Percentiles rank a stretch among this genome's conserved stretches.
These are phyloP conservation scores for Cyclina sinensis DNA, from an alignment of 1,140 invertebrate genomes.

Conservation along the genomic window DNA sequence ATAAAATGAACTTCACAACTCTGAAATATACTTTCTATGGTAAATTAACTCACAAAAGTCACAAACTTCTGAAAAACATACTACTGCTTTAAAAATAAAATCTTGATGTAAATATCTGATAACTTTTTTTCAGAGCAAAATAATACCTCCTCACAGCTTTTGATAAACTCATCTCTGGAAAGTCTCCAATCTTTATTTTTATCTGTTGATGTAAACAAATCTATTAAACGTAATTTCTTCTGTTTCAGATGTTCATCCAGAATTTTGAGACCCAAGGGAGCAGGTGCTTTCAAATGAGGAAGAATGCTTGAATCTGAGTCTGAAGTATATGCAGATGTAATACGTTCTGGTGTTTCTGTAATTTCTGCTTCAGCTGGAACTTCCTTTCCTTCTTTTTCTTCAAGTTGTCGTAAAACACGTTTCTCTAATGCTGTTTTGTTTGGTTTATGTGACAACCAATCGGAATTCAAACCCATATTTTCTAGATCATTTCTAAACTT, in stretches of 20 bases:
- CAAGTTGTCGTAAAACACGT: slow-evolving; percentile 75
- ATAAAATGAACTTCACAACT: too few relatives aligned
- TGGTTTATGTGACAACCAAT: slow-evolving; percentile 80
- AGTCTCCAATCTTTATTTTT: slow-evolving; percentile 84
- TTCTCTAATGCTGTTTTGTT: slow-evolving; percentile 82
- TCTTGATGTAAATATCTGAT: too few relatives aligned
- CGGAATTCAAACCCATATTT: slow-evolving; percentile 81
- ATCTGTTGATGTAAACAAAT: slow-evolving; percentile 82
- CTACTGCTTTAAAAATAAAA: too few relatives aligned
- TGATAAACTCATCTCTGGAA: slow-evolving; percentile 81
- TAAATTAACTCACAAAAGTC: too few relatives aligned
- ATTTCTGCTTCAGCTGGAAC: neutral
- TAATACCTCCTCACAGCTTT: slow-evolving; percentile 80
- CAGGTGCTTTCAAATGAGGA: slow-evolving; percentile 77
- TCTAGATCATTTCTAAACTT: slow-evolving; percentile 81
- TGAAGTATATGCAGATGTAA: slow-evolving; percentile 43
- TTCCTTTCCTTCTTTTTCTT: slow-evolving; percentile 51
- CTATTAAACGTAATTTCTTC: slow-evolving; percentile 82
- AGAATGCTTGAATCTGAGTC: slow-evolving; percentile 62
- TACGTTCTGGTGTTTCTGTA: slow-evolving; percentile 13
- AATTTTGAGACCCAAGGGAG: slow-evolving; percentile 79
- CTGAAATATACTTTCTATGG: too few relatives aligned
- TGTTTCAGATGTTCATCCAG: slow-evolving; percentile 80
- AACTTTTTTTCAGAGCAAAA: too few relatives aligned
- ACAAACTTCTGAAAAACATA: too few relatives aligned